A percentile compares a stretch with the other conserved stretches of the same genome.
Evolutionary conservation across 2,888 invertebrate species (phyloP).

Genomic region (Anoncus sp.): DNA sequence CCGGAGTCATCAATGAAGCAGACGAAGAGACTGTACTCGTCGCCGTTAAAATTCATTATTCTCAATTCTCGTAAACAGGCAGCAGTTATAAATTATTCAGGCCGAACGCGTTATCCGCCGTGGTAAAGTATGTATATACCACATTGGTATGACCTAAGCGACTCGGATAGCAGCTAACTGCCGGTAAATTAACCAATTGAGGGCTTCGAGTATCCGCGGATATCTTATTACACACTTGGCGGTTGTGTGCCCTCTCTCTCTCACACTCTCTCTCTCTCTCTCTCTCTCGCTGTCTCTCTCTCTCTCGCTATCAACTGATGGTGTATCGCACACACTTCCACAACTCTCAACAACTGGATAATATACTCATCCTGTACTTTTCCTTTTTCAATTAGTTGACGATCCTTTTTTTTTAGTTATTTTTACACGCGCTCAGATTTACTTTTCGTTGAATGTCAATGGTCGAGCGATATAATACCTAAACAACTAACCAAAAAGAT

Average conservation of each 20-base stretch:
- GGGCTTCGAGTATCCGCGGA: slow-evolving; percentile 84
- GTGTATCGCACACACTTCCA: slow-evolving; percentile 35
- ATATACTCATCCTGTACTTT: slow-evolving; percentile 7
- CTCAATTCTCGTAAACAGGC: slow-evolving; percentile 83
- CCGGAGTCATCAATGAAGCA: slow-evolving; percentile 75
- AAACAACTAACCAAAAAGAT: background rate
- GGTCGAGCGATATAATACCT: slow-evolving; percentile 1
- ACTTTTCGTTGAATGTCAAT: background rate
- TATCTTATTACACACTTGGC: slow-evolving; percentile 83
- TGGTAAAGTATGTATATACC: slow-evolving; percentile 46
- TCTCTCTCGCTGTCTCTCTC: too few species aligned
- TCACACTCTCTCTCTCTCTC: slow-evolving; percentile 12
- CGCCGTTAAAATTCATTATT: slow-evolving; percentile 82
- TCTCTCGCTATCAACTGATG: slow-evolving; percentile 25
- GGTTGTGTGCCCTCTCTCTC: slow-evolving; percentile 56
- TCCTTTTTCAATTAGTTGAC: slow-evolving; percentile 9
- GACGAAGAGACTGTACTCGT: slow-evolving; percentile 59
- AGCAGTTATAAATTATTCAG: slow-evolving; percentile 83
- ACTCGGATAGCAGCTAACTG: slow-evolving; percentile 82
- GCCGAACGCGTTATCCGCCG: slow-evolving; percentile 78
- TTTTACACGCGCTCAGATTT: background rate
- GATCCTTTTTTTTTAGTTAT: slow-evolving; percentile 16
- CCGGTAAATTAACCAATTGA: slow-evolving; percentile 83
- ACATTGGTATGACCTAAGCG: slow-evolving; percentile 82
- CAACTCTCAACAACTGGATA: slow-evolving; percentile 27